Evolutionary conservation across 2,113 vertebrate genomes (phyloP), one percentile per base, ranked within the genome.

Genomic region (Brachypodius melanocephalos): DNA sequence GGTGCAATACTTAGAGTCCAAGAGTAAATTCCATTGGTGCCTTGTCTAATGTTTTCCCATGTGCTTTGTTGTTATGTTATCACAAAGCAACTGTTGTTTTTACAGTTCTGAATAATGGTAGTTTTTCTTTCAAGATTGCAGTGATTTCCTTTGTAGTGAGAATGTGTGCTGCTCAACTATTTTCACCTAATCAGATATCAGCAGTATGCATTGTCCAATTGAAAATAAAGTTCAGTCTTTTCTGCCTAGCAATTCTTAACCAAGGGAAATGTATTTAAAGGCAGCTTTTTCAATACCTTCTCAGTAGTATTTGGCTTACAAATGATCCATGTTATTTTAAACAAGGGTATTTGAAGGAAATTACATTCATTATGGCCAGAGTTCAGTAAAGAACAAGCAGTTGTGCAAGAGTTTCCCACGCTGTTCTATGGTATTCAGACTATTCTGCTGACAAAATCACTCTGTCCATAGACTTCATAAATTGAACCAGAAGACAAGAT

Each of bases 321-420:
- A 92, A 90, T 86, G 46, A 59, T 86, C 79, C 2, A 0, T 92
- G 55, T 77, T 93, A 89, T 84, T 95, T 97, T 95, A 90, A 95
- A 92, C 86, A 90, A 90, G 68, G 65, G 48, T 88, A 78, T 93
- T 92, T 86, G 94, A 81, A 93, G 92, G 83, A 94, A 96, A 90
- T 95, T 55, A n/a, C 14, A 13, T n/a, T 89, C 28, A 14, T 81
- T 92, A 78, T 75, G 84, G 52, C 61, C 66, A 38, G 36, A 63
- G 52, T 78, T 93, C 69, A 57, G 49, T 81, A 75, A 90, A 81
- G 80, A 95, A 78, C 9, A 16, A 87, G 34, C 68, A 78, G 89
- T 42, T 81, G 69, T 78, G 65, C 49, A 81, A 38, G 66, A 42
- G 73, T 95, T 92, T 95, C 93, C 84, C 90, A 78, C 61, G 73